Base-by-base conservation (phyloP, 2,113 vertebrate species). In the Prietella phreatophila region DNA sequence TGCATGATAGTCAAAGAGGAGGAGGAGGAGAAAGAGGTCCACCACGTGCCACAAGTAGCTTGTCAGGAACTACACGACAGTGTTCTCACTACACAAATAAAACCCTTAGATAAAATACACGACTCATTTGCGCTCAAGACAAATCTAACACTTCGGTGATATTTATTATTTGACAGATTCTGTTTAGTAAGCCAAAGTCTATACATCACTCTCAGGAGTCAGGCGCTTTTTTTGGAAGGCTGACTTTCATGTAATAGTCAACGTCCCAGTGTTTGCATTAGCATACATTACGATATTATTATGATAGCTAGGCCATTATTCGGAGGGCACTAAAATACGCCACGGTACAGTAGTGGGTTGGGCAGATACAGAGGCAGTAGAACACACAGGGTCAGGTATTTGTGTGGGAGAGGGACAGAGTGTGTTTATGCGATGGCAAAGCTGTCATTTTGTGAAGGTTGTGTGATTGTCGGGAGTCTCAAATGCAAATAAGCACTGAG, bases 61-160 rank as follows among this genome's bases (percentile, higher is more conserved):
- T 87, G 88, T 93, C 80, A n/a, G 90, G 89, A 90, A 90, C 91
- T 50, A 91, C 83, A 91, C 90, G 90, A 92, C 91, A 86, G 84
- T 92, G 90, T 92, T 92, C 92, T 93, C 91, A 90, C 86, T 91
- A 91, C 87, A 88, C 93, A 91, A 93, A 93, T 88, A 73, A 87
- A 79, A 89, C 88, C 80, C 67, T 92, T 92, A 76, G 80, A 87
- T 89, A 92, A 92, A 79, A 79, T 87, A 83, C 88, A 13, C 82
- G 84, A 56, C 91, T 91, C 84, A 61, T 88, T 91, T 82, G 87
- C 61, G 10, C 87, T 90, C 47, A 86, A n/a, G 91, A 91, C 87
- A 92, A 92, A 89, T 90, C 87, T 93, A 86, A 36, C 88, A 55
- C 84, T 36, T 58, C 50, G 30, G 30, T 73, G 86, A 86, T 80